A percentile compares a stretch with the other conserved stretches of the same genome.
These are phyloP conservation scores for Neosalanx taihuensis DNA, from an alignment of 2,797 vertebrate species.

Conservation along the genomic window DNA sequence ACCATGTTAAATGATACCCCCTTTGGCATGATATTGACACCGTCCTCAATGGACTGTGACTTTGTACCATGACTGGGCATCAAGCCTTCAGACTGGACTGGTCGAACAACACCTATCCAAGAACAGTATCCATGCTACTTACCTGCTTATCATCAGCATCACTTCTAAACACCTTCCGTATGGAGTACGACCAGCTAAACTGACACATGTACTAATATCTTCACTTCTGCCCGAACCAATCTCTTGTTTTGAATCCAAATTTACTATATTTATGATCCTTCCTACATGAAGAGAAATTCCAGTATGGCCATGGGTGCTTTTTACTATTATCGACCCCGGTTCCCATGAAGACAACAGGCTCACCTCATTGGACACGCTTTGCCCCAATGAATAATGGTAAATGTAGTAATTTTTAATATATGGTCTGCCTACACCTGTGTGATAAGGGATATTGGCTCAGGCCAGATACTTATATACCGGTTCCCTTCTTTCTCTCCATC, in stretches of 20 bases:
- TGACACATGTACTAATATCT: constrained; percentile 25
- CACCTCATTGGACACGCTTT: constrained; percentile 15
- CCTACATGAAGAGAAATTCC: constrained; percentile 13
- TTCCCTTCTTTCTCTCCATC: not conserved
- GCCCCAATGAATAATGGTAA: constrained; percentile 9
- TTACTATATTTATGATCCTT: constrained; percentile 39
- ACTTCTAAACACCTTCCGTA: constrained; percentile 8
- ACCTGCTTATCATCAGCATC: constrained; percentile 24
- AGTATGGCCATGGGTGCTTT: constrained; percentile 21
- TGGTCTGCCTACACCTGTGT: constrained; percentile 20
- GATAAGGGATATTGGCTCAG: constrained; percentile 13
- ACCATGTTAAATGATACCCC: not conserved
- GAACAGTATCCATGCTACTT: not conserved
- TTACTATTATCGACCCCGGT: not conserved
- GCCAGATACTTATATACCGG: not conserved
- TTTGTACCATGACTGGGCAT: constrained; percentile 9
- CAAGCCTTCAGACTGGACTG: constrained; percentile 12
- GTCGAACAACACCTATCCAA: not conserved
- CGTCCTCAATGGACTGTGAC: not conserved
- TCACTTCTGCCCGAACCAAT: constrained; percentile 26
- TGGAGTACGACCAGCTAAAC: constrained; percentile 12
- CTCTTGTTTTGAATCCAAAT: not conserved
- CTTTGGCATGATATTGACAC: constrained; percentile 10
- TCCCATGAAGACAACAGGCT: constrained; percentile 21
- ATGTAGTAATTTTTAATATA: not conserved